Percentiles rank a stretch among this genome's conserved stretches.
Conservation (phyloP, 2,113 vertebrate genomes). For the Mormyrus lacerda region DNA sequence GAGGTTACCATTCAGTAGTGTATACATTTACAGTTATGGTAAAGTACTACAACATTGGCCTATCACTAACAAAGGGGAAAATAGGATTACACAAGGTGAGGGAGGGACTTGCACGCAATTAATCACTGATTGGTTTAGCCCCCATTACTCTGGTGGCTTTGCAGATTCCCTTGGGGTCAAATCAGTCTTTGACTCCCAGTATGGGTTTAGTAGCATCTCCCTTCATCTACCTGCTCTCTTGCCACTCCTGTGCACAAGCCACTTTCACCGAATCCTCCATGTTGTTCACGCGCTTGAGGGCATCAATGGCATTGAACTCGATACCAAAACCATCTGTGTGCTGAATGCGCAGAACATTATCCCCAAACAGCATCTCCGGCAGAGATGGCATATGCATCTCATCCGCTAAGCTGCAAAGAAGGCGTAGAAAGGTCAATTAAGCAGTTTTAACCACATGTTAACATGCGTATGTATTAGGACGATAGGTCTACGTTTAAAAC, state of each 20-base stretch:
- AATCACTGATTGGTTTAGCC: neutral
- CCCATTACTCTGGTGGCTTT: neutral
- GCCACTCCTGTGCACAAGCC: conserved; percentile 95
- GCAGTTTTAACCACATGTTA: neutral
- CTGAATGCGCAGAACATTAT: conserved; percentile 85
- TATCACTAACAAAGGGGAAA: neutral
- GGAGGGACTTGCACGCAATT: neutral
- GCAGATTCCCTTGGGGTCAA: neutral
- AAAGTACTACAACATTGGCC: neutral
- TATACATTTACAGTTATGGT: neutral
- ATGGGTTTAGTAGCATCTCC: neutral
- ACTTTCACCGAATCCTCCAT: conserved; percentile 83
- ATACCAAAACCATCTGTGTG: conserved; percentile 82
- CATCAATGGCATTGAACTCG: conserved; percentile 88
- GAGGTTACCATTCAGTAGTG: neutral
- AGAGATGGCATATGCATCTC: conserved; percentile 86
- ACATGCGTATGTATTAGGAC: neutral
- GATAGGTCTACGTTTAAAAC: neutral
- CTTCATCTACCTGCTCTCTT: conserved; percentile 74
- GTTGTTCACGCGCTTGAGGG: conserved; percentile 86
- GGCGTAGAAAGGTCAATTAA: neutral
- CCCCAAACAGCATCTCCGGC: conserved; percentile 97
- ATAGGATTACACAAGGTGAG: neutral
- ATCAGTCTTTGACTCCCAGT: neutral
- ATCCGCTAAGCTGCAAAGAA: conserved; percentile 69